These are phyloP conservation scores for Sphaerophoria taeniata DNA, from an alignment of 2,888 invertebrate species.

Conservation along the genomic window DNA sequence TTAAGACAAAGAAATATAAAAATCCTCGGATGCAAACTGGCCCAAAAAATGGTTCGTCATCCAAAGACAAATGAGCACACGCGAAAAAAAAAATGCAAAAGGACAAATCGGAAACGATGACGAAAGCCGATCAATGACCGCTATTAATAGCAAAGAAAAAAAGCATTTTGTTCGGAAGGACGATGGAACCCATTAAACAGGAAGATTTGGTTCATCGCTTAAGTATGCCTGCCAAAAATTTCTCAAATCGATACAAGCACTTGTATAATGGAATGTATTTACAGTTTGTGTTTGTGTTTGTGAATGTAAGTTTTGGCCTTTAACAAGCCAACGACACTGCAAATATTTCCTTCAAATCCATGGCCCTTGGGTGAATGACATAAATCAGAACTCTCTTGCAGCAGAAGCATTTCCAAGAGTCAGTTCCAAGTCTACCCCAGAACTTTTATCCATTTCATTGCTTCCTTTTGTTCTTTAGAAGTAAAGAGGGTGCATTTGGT, in stretches of 20 bases:
- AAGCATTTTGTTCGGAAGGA: neutral
- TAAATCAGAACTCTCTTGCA: conserved; percentile 57
- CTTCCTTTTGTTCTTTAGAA: conserved; percentile 62
- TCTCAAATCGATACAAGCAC: conserved; percentile 54
- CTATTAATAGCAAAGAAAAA: neutral
- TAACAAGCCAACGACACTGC: conserved; percentile 62
- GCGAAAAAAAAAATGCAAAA: conserved; percentile 17
- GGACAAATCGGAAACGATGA: conserved; percentile 6
- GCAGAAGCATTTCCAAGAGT: neutral
- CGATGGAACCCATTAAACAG: conserved; percentile 57
- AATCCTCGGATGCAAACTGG: too few species aligned
- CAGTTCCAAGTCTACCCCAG: conserved; percentile 25
- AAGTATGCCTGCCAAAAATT: conserved; percentile 61
- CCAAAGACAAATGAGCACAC: too few species aligned
- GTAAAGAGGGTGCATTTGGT: neutral
- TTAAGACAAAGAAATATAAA: too few species aligned
- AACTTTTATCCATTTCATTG: conserved; percentile 65
- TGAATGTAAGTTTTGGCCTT: conserved; percentile 4
- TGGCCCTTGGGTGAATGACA: conserved; percentile 64
- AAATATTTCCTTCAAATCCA: conserved; percentile 68
- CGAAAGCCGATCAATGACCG: neutral
- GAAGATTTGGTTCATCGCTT: conserved; percentile 63
- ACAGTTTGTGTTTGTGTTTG: conserved; percentile 9
- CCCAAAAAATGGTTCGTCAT: too few species aligned
- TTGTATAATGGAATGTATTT: neutral